Percentiles rank a stretch among this genome's conserved stretches.
phyloP scores from a whole-genome alignment of 1,140 invertebrate genomes.

The Batillaria attramentaria region DNA sequence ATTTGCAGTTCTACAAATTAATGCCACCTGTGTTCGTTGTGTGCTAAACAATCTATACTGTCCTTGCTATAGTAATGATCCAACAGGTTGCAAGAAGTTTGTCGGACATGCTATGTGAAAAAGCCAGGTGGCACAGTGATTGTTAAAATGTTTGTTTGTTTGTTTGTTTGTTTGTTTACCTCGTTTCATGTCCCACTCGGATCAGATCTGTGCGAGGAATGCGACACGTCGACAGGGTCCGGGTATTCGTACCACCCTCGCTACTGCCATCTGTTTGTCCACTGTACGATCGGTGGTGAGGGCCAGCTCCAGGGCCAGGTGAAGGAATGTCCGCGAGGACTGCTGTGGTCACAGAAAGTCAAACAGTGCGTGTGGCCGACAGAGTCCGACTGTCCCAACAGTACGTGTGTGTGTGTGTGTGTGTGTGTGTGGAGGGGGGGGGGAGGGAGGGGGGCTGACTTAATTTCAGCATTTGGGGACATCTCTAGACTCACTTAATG shows the following conservation, averaged over 20 bases:
- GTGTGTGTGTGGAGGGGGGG: no score
- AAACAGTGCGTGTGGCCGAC: slow-evolving; percentile 38
- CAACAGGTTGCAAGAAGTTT: no score
- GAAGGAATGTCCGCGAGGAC: slow-evolving; percentile 39
- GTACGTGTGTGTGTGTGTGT: slow-evolving; percentile 26
- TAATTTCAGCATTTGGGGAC: neutral
- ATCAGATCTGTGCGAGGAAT: slow-evolving; percentile 41
- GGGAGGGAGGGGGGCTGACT: no score
- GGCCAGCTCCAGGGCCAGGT: slow-evolving; percentile 32
- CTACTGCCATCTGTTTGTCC: slow-evolving; percentile 44
- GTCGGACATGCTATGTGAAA: no score
- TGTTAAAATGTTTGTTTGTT: no score
- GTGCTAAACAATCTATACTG: no score
- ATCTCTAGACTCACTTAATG: neutral
- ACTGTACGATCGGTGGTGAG: slow-evolving; percentile 35
- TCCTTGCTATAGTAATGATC: no score
- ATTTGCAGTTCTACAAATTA: no score
- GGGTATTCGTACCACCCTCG: slow-evolving; percentile 38
- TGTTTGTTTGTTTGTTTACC: no score
- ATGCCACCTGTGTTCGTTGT: neutral
- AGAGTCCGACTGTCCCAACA: slow-evolving; percentile 39
- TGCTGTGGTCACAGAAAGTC: slow-evolving; percentile 42
- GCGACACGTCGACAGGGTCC: slow-evolving; percentile 40
- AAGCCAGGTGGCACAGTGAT: no score
- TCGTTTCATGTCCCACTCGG: neutral